A percentile compares a stretch with the other conserved stretches of the same genome.
Conservation (phyloP, 2,888 invertebrate species). For the Pedicia rivosa region DNA sequence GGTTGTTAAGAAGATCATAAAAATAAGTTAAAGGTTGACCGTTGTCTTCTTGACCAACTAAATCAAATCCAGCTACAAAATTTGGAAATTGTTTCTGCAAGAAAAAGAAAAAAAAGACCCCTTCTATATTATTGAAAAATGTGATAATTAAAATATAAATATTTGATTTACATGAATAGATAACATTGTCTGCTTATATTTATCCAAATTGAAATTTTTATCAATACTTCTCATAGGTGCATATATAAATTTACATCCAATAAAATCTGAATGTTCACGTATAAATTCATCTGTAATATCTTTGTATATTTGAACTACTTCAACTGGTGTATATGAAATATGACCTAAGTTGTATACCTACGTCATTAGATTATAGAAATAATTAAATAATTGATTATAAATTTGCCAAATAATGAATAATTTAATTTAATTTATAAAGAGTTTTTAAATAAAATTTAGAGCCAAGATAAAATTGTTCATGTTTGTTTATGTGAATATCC, state of each 20-base stretch:
- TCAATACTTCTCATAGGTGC: constrained; percentile 40
- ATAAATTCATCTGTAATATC: constrained; percentile 40
- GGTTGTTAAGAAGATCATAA: constrained; percentile 35
- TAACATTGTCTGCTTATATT: too few species aligned
- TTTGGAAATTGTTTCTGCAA: constrained; percentile 40
- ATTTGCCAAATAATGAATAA: too few species aligned
- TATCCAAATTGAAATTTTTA: too few species aligned
- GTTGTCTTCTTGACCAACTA: constrained; percentile 64
- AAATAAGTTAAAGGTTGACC: constrained; percentile 47
- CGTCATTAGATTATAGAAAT: too few species aligned
- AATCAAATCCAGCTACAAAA: constrained; percentile 60
- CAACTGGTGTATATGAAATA: constrained; percentile 33
- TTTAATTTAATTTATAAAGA: too few species aligned
- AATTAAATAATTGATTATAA: too few species aligned
- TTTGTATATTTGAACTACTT: constrained; percentile 42
- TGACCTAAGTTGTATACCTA: constrained; percentile 50
- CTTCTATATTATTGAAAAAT: too few species aligned
- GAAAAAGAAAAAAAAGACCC: not conserved
- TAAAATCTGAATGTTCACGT: constrained; percentile 42
- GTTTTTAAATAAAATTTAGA: too few species aligned
- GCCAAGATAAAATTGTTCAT: too few species aligned
- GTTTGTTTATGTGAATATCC: too few species aligned
- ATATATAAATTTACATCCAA: constrained; percentile 52
- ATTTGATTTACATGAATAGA: too few species aligned
- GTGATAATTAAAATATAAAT: too few species aligned